These are phyloP conservation scores for Schizopygopsis pylzovi DNA, from an alignment of 2,797 vertebrate genomes.

Conservation along the genomic window DNA sequence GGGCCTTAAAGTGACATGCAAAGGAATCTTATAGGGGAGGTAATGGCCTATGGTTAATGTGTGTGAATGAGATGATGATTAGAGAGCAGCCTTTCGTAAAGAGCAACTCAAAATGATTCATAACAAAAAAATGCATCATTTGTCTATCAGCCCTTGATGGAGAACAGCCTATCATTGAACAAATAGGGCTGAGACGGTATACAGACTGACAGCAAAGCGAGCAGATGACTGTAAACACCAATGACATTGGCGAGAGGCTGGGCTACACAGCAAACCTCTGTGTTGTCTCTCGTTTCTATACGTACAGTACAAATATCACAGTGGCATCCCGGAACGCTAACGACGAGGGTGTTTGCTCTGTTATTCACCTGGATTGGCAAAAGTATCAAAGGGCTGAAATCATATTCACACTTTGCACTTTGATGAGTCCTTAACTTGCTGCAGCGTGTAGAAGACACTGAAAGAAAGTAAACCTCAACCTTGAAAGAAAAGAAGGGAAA, in stretches of 20 bases:
- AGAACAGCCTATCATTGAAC: constrained; percentile 70
- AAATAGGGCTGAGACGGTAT: constrained; percentile 52
- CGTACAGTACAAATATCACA: neutral
- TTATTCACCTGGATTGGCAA: constrained; percentile 7
- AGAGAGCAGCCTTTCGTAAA: constrained; percentile 72
- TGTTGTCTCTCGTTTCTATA: neutral
- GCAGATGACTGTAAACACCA: constrained; percentile 8
- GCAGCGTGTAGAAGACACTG: constrained; percentile 35
- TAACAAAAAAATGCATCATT: constrained; percentile 77
- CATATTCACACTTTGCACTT: constrained; percentile 29
- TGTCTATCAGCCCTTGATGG: constrained; percentile 75
- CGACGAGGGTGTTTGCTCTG: neutral
- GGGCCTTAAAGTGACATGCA: neutral
- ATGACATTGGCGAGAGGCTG: neutral
- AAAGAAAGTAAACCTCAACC: constrained; percentile 8
- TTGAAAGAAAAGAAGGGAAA: constrained; percentile 34
- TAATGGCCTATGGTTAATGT: constrained; percentile 73
- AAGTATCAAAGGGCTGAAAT: constrained; percentile 25
- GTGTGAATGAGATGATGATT: constrained; percentile 74
- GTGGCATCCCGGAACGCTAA: neutral
- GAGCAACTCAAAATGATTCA: constrained; percentile 79
- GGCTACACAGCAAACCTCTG: neutral
- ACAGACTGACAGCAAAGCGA: constrained; percentile 14
- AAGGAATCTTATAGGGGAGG: neutral
- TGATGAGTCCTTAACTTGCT: constrained; percentile 37